phyloP scores from a whole-genome alignment of 1,140 invertebrate genomes.

The Macrostomum lignano region DNA sequence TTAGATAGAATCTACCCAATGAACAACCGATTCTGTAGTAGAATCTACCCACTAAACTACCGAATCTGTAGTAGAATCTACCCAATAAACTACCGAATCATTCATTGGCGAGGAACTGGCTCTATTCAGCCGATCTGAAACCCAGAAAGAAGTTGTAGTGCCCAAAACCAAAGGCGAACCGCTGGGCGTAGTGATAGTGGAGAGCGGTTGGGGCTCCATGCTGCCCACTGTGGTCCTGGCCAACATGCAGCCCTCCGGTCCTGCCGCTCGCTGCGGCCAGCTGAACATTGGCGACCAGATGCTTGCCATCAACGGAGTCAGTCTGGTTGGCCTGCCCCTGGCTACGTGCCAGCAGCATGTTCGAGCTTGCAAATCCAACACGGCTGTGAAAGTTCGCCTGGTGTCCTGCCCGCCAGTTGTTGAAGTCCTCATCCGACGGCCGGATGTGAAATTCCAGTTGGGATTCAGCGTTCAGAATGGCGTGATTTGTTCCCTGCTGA shows the following conservation, averaged over 20 bases:
- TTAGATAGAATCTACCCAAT: too few relatives aligned
- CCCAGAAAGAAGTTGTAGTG: too few relatives aligned
- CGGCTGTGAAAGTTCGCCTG: slow-evolving; percentile 84
- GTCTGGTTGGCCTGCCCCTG: slow-evolving; percentile 74
- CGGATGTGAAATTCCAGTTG: slow-evolving; percentile 93
- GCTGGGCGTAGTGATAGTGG: slow-evolving; percentile 85
- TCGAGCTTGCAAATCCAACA: slow-evolving; percentile 62
- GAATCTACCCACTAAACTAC: too few relatives aligned
- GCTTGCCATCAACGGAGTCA: slow-evolving; percentile 92
- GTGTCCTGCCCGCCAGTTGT: slow-evolving; percentile 98
- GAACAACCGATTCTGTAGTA: too few relatives aligned
- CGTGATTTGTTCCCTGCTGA: slow-evolving; percentile 56
- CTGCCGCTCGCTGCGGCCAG: slow-evolving; percentile 72
- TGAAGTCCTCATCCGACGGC: slow-evolving; percentile 91
- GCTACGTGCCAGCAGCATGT: slow-evolving; percentile 94
- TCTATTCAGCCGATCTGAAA: too few relatives aligned
- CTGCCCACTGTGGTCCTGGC: slow-evolving; percentile 92
- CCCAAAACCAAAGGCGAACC: slow-evolving; percentile 92
- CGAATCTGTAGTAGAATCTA: too few relatives aligned
- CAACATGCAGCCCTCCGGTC: slow-evolving; percentile 71
- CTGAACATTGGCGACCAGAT: slow-evolving; percentile 98
- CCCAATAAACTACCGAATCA: too few relatives aligned
- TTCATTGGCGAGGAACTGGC: too few relatives aligned
- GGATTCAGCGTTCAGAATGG: slow-evolving; percentile 99
- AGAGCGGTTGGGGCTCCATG: slow-evolving; percentile 98